phyloP scores from a whole-genome alignment of 2,113 vertebrate genomes.

The Osmerus eperlanus region DNA sequence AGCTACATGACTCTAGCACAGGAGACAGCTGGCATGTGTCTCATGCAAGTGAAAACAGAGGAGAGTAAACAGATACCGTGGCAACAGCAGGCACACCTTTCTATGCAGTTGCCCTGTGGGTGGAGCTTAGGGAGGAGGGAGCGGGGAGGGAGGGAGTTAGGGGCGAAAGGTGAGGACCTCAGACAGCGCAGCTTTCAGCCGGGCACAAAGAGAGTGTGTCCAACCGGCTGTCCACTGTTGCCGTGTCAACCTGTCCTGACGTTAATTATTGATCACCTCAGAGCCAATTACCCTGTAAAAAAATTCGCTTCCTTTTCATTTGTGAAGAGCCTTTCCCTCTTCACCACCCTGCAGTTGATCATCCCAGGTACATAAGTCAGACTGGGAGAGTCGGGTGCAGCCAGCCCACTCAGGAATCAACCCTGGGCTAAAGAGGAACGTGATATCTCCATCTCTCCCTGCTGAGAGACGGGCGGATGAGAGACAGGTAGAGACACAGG shows the following conservation, averaged over 20 bases:
- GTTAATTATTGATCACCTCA: constrained; percentile 56
- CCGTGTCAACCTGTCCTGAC: constrained; percentile 34
- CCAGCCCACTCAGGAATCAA: background rate
- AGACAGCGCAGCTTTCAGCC: constrained; percentile 42
- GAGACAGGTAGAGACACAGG: background rate
- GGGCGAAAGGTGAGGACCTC: constrained; percentile 14
- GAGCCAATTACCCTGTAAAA: background rate
- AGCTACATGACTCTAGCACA: background rate
- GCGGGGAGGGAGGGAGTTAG: constrained; percentile 10
- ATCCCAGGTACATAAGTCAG: background rate
- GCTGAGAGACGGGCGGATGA: background rate
- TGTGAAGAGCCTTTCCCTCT: background rate
- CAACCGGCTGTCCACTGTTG: constrained; percentile 39
- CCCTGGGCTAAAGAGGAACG: background rate
- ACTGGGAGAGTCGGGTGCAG: background rate
- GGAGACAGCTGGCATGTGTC: constrained; percentile 53
- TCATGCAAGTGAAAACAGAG: constrained; percentile 27
- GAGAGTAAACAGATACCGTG: constrained; percentile 56
- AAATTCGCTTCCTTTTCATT: background rate
- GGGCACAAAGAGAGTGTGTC: constrained; percentile 45
- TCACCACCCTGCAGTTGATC: background rate
- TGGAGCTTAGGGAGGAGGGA: constrained; percentile 18
- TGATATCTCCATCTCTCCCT: background rate
- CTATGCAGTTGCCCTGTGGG: constrained; percentile 46
- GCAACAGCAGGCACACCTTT: constrained; percentile 49